Evolutionary conservation across 1,140 invertebrate species (phyloP), one percentile per base, ranked within the genome.

Genomic region (Drosophila prosaltans): DNA sequence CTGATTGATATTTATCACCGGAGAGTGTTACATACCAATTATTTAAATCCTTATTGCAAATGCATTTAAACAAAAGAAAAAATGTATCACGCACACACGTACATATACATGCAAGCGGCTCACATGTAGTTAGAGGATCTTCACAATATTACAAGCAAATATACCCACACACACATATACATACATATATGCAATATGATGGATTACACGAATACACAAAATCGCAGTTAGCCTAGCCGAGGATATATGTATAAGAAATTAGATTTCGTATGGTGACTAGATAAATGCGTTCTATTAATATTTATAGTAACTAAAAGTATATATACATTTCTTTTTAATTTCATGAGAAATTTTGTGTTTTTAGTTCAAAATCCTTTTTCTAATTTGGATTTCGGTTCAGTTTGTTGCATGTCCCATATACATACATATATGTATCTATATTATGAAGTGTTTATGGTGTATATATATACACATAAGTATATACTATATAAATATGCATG

Each of bases 231-330:
- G 16, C 16, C 8, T 6, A 48, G 45, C 45, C 21, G 45, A 48
- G 45, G 45, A 48, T 48, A 16, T 2, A 48, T 48, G 28, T 30
- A 24, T 10, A 51, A 10, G 24, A 48, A 10, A 26, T 26, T 24
- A 51, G 45, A 51, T 24, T 24, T 51, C 45, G 10, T 26, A 26
- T 26, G 45, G 21, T 51, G 45, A 51, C 45, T 51, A 51, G 32
- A 6, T 4, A 36, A 36, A 36, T 36, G 32, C 3, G 32, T 36
- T 36, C 32, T 6, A 6, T 36, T 36, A 36, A 36, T 36, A 7
- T 36, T 36, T 6, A 16, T 1, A 36, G 32, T 36, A 36, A 36
- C 32, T 30, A 30, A 30, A 30, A 36, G 32, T 36, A 36, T 36
- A 36, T 36, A 36, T 5, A 36, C 6, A 48, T 48, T 24, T 11